Conservation (phyloP, 2,797 vertebrate genomes). For the Periparus ater region DNA sequence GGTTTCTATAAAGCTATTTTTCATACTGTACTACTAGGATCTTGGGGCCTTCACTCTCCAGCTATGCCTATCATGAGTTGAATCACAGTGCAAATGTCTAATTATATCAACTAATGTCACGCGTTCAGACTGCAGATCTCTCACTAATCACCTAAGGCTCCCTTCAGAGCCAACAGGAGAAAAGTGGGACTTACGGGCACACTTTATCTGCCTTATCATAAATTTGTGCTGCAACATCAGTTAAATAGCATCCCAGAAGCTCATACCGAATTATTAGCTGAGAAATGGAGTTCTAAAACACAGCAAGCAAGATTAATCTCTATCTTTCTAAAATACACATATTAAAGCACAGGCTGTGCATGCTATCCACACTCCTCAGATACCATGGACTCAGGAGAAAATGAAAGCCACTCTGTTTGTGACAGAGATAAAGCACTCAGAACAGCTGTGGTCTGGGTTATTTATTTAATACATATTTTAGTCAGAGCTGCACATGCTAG, state of each 20-base stretch:
- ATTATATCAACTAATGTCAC: neutral
- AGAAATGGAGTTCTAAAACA: neutral
- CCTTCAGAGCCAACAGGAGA: neutral
- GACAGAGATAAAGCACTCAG: neutral
- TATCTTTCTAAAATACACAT: neutral
- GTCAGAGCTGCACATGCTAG: neutral
- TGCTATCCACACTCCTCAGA: neutral
- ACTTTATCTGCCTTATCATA: neutral
- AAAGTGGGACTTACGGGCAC: neutral
- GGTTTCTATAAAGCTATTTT: neutral
- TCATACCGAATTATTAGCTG: neutral
- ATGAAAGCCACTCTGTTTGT: neutral
- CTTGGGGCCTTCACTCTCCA: neutral
- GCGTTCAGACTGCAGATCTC: neutral
- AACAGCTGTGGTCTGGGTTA: neutral
- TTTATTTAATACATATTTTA: neutral
- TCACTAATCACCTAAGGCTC: neutral
- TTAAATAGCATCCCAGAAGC: neutral
- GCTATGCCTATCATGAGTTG: neutral
- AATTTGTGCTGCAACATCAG: neutral
- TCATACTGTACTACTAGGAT: neutral
- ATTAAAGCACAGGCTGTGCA: neutral
- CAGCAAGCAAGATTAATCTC: neutral
- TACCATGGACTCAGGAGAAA: neutral
- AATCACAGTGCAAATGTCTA: neutral